Base-by-base conservation (phyloP, 2,797 vertebrate genomes). In the Rhinatrema bivittatum region DNA sequence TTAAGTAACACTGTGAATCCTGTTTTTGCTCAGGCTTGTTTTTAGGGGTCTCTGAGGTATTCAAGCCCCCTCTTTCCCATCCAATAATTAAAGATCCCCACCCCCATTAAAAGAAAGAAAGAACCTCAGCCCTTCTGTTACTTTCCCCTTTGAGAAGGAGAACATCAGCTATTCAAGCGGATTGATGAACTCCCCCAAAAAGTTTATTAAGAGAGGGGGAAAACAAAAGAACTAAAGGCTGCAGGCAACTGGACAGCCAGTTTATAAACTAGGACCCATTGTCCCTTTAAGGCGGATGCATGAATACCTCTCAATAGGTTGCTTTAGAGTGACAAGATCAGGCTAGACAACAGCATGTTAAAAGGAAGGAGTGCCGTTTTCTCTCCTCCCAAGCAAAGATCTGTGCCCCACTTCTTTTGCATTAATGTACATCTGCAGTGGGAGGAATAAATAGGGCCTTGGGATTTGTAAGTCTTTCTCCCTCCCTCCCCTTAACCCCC, bases 161-260 rank as follows among this genome's bases (percentile, higher is more conserved):
- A 85, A 75, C 78, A 69, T 87, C 85, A 84, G 72, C 86, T 73
- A 87, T 86, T 91, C 82, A 89, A 84, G 76, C 66, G 72, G 88
- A 83, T 88, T 94, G 90, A 95, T 97, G 87, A 94, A 95, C 93
- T 97, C 90, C 82, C 89, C 89, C 83, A 88, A 92, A 98, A 97
- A 91, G 91, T 95, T 92, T 92, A 93, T 93, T 94, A 93, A 92
- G 90, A 86, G 81, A 55, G 63, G 79, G 66, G 59, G 70, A 85
- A 89, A 88, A 91, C 91, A 97, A 97, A 89, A 71, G 65, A 61
- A 70, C 74, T 70, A 70, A 82, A 88, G 79, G 81, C 83, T 62
- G 68, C 78, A 70, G 83, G 87, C 85, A 78, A 86, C 81, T 81
- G 72, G 84, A 81, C 87, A 87, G 90, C 89, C 88, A 90, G 82